Conservation (phyloP, 2,888 invertebrate genomes). For the Drosophila tanythrix region DNA sequence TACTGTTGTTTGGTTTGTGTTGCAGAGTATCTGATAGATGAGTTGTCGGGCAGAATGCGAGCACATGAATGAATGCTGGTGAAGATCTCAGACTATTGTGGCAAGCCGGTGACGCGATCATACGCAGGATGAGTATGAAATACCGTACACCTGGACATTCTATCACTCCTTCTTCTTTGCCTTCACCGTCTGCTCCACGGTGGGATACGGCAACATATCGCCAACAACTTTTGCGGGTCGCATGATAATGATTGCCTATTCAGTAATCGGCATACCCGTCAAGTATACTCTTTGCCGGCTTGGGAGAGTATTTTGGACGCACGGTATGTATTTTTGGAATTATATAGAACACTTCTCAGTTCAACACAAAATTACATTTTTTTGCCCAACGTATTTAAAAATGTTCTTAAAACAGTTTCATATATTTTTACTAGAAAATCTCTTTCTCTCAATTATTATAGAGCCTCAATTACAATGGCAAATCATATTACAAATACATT, state of each 20-base stretch:
- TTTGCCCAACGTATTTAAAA: background rate
- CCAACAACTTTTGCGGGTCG: conserved; percentile 92
- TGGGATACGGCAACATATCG: conserved; percentile 96
- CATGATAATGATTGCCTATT: conserved; percentile 94
- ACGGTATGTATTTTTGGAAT: conserved; percentile 86
- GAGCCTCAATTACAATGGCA: background rate
- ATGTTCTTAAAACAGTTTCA: too few species aligned
- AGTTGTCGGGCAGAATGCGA: conserved; percentile 77
- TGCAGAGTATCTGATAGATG: conserved; percentile 81
- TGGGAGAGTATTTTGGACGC: conserved; percentile 94
- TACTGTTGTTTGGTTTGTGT: conserved; percentile 13
- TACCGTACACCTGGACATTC: conserved; percentile 92
- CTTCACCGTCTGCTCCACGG: conserved; percentile 95
- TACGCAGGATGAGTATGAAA: conserved; percentile 87
- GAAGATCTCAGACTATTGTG: conserved; percentile 90
- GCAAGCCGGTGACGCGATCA: conserved; percentile 89
- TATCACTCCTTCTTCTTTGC: conserved; percentile 96
- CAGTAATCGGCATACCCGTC: conserved; percentile 89
- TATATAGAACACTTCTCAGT: background rate
- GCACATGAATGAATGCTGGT: conserved; percentile 81
- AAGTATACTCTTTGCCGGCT: conserved; percentile 89
- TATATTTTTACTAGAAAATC: too few species aligned
- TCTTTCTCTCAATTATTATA: too few species aligned
- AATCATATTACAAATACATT: background rate
- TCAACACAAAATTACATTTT: background rate